Evolutionary conservation across 2,113 vertebrate species (phyloP).

Genomic region (Dasypus novemcinctus): DNA sequence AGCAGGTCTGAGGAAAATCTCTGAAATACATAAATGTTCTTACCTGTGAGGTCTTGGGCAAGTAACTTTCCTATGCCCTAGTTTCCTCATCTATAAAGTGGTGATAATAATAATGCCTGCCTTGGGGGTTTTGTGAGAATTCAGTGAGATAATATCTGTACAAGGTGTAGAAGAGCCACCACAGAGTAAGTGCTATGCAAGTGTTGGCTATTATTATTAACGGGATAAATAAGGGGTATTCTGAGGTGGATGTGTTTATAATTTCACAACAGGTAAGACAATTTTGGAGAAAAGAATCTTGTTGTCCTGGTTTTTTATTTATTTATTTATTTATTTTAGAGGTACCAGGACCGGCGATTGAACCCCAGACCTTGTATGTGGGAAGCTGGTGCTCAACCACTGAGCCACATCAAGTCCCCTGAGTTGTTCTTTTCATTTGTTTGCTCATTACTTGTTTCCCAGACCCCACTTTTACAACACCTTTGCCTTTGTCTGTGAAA

Average conservation of each 20-base stretch:
- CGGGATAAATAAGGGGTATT: neutral
- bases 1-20: neutral
- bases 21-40: neutral
- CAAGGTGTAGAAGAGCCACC: neutral
- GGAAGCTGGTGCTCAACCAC: no score
- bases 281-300: neutral
- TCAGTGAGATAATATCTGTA: neutral
- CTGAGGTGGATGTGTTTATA: neutral
- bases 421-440: no score
- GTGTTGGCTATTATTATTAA: neutral
- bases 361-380: no score
- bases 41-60: neutral
- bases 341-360: no score
- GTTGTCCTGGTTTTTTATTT: neutral
- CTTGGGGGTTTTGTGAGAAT: neutral
- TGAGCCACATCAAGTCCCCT: no score
- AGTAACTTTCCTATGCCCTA: neutral
- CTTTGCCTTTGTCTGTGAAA: neutral
- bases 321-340: no score
- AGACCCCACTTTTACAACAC: neutral
- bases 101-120: neutral
- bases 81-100: neutral
- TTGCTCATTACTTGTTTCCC: neutral
- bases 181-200: neutral
- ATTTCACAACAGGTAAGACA: neutral